Base-by-base conservation (phyloP, 2,888 invertebrate species). In the Muschampia plurimacula region DNA sequence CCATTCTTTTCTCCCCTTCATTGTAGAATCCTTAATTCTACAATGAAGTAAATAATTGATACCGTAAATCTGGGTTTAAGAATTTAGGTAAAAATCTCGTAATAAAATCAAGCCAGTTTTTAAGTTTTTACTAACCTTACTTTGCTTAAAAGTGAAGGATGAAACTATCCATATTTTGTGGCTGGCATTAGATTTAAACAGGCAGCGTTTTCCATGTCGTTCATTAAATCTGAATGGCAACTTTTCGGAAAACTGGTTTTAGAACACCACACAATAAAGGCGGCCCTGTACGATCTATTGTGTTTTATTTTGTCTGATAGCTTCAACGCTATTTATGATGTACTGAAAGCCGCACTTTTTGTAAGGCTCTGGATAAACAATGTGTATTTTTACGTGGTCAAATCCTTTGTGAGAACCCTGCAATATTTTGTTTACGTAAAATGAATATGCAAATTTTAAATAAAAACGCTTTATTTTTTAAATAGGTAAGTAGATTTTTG, bases 361-460 rank as follows among this genome's bases (percentile, higher is more conserved):
- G 55, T 67, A 12, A 57, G 39, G 22, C 55, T 55, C 67, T 57
- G 57, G 5, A 57, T 55, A 67, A 57, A 67, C 67, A 67, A 67
- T 39, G 67, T 55, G 67, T 55, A 63, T 63, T 67, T 60, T 46
- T 57, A 57, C 57, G 39, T 67, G 15, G 52, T 41, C 41, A 22
- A 57, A 57, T 57, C 67, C 55, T 67, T 67, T 67, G 57, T 67
- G 7, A 39, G 36, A 66, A 8, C 10, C 15, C 49, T 55, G 55
- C 55, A 66, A 46, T 55, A 66, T 66, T 66, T 66, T 66, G 55
- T 15, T 66, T 6, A 66, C 66, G 52, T 66, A 67, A 67, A 67
- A 67, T 67, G 41, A 57, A 55, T 67, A 67, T 67, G 67, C 55
- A 67, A 39, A 67, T 67, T 67, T 63, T 41, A 63, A 60, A 36